These are phyloP conservation scores for Morbakka virulenta DNA, from an alignment of 30 jellyfish, hydroid and myxozoan species.

Conservation along the genomic window DNA sequence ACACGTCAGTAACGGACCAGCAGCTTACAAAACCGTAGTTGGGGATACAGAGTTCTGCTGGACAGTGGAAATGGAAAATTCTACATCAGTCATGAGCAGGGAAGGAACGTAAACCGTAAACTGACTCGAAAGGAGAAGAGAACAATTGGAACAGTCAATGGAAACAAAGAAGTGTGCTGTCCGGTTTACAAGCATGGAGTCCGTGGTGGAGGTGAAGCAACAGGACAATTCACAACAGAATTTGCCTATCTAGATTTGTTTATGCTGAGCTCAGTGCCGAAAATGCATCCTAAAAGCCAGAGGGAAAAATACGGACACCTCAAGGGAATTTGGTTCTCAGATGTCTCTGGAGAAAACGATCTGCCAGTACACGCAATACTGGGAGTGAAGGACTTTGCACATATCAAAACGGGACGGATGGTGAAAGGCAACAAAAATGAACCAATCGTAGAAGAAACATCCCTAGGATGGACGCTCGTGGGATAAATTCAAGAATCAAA, in stretches of 20 bases:
- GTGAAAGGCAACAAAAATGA: conserved; percentile 10
- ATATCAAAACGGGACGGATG: conserved; percentile 23
- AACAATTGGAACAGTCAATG: conserved; percentile 37
- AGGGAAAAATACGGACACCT: conserved; percentile 21
- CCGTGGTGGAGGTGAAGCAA: conserved; percentile 28
- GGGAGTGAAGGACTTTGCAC: conserved; percentile 35
- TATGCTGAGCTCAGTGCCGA: conserved; percentile 36
- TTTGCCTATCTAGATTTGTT: conserved; percentile 21
- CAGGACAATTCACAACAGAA: conserved; percentile 25
- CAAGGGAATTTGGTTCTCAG: conserved; percentile 39
- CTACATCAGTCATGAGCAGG: conserved; percentile 27
- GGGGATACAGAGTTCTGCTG: conserved; percentile 21
- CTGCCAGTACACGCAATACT: conserved; percentile 37
- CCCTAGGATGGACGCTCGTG: conserved; percentile 39
- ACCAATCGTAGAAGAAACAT: conserved; percentile 32
- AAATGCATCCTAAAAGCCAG: conserved; percentile 19
- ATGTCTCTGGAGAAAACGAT: conserved; percentile 2
- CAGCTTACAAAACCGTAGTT: conserved; percentile 20
- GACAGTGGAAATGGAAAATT: conserved; percentile 47
- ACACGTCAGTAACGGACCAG: conserved; percentile 44
- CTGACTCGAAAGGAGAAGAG: conserved; percentile 15
- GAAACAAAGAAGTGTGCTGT: conserved; percentile 16
- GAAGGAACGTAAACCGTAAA: background rate
- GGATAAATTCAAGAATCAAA: conserved; percentile 27
- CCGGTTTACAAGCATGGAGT: conserved; percentile 33